Conservation (phyloP, 2,888 invertebrate species). For the Lutraria lutraria region DNA sequence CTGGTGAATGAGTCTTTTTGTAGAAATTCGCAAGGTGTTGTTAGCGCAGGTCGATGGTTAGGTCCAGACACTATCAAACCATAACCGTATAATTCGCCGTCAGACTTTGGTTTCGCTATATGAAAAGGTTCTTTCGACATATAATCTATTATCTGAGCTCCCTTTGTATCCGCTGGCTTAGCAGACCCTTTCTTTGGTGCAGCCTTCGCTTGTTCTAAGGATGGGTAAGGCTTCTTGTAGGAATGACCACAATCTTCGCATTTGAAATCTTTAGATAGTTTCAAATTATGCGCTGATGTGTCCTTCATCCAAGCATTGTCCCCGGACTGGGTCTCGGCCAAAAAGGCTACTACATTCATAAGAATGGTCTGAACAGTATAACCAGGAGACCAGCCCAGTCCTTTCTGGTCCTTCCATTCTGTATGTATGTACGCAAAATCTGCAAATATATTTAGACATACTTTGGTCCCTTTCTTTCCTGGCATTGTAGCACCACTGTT, state of each 20-base stretch:
- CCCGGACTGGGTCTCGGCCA: slow-evolving; percentile 78
- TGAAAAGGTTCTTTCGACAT: slow-evolving; percentile 79
- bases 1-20: slow-evolving; percentile 76
- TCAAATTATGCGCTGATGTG: slow-evolving; percentile 70
- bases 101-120: slow-evolving; percentile 68
- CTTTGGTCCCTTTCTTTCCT: slow-evolving; percentile 81
- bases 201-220: slow-evolving; percentile 65
- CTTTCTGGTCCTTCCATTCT: slow-evolving; percentile 82
- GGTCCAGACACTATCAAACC: slow-evolving; percentile 81
- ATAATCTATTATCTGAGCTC: slow-evolving; percentile 77
- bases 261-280: slow-evolving; percentile 75
- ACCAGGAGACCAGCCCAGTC: slow-evolving; percentile 82
- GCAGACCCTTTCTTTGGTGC: slow-evolving; percentile 48
- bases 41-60: slow-evolving; percentile 76
- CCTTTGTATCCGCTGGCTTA: slow-evolving; percentile 33
- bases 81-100: slow-evolving; percentile 79
- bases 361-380: slow-evolving; percentile 83
- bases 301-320: slow-evolving; percentile 71
- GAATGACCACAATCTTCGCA: slow-evolving; percentile 82
- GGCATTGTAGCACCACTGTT: slow-evolving; percentile 81
- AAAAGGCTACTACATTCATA: slow-evolving; percentile 81
- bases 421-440: slow-evolving; percentile 82
- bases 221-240: slow-evolving; percentile 78
- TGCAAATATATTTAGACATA: slow-evolving; percentile 82
- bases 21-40: slow-evolving; percentile 82